Conservation (phyloP, 1,140 invertebrate genomes). For the Meloidogyne exigua region DNA sequence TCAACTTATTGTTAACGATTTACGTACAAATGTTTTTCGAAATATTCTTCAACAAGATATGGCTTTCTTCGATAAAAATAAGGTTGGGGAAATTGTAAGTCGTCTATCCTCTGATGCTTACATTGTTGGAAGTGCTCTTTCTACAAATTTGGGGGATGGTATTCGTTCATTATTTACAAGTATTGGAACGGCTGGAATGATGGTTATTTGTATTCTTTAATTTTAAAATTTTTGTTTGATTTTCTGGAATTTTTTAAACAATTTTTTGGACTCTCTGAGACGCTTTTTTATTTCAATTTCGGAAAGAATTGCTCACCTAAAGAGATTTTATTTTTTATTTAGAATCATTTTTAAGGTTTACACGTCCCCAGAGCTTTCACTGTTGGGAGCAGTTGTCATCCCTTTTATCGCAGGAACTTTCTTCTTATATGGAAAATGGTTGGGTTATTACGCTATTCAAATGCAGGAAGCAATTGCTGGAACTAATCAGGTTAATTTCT, state of each 20-base stretch:
- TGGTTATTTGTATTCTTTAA: neutral
- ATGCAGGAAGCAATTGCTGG: constrained; percentile 73
- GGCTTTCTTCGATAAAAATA: constrained; percentile 86
- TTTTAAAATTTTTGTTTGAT: neutral
- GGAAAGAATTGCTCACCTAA: too few species aligned
- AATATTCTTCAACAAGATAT: constrained; percentile 85
- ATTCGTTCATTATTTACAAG: constrained; percentile 81
- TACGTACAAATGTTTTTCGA: constrained; percentile 79
- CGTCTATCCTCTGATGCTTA: constrained; percentile 83
- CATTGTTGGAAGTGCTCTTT: constrained; percentile 84
- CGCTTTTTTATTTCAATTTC: too few species aligned
- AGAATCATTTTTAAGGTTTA: constrained; percentile 68
- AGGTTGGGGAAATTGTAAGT: constrained; percentile 92
- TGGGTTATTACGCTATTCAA: constrained; percentile 78
- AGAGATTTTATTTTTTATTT: neutral
- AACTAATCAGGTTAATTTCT: constrained; percentile 59
- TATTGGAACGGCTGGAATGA: neutral
- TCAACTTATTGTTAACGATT: constrained; percentile 78
- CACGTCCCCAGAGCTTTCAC: constrained; percentile 81
- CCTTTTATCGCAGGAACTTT: constrained; percentile 81
- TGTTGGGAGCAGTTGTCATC: constrained; percentile 80
- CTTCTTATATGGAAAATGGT: constrained; percentile 83
- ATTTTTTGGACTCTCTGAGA: too few species aligned
- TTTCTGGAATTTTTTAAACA: neutral
- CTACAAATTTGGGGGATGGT: constrained; percentile 89